These are phyloP conservation scores for Callyntrura guangdongensis DNA, from an alignment of 2,888 invertebrate genomes.

Conservation along the genomic window DNA sequence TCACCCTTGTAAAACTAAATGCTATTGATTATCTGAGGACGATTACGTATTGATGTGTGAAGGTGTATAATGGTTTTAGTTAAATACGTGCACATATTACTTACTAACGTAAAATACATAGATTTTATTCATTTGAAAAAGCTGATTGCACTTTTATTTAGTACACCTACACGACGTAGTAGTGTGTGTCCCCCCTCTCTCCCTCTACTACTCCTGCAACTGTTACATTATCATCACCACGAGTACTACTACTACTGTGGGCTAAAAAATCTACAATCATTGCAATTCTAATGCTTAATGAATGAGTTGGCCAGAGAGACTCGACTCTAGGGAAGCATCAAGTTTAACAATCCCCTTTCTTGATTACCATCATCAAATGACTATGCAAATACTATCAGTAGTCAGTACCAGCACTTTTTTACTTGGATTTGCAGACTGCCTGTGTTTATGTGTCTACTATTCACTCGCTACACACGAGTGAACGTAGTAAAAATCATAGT, in stretches of 20 bases:
- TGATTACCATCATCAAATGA: not conserved
- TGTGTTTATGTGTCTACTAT: not conserved
- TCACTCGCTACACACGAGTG: not conserved
- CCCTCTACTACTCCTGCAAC: not conserved
- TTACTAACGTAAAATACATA: not conserved
- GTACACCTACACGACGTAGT: too few relatives aligned
- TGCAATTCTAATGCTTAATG: too few relatives aligned
- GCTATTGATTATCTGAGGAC: conserved; percentile 56
- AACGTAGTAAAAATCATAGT: conserved; percentile 30
- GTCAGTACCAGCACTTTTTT: not conserved
- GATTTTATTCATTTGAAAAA: not conserved
- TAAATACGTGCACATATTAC: not conserved
- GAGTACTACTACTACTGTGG: too few relatives aligned
- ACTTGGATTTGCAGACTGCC: not conserved
- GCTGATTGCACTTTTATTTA: not conserved
- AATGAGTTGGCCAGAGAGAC: too few relatives aligned
- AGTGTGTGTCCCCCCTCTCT: not conserved
- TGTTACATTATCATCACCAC: not conserved
- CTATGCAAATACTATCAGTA: conserved; percentile 22
- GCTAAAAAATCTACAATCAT: too few relatives aligned
- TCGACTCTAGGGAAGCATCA: too few relatives aligned
- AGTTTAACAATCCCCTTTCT: too few relatives aligned
- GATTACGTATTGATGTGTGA: conserved; percentile 5
- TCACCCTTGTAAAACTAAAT: conserved; percentile 66
- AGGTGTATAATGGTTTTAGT: not conserved